Conservation (phyloP, 2,888 invertebrate genomes). For the Tetropium fuscum region DNA sequence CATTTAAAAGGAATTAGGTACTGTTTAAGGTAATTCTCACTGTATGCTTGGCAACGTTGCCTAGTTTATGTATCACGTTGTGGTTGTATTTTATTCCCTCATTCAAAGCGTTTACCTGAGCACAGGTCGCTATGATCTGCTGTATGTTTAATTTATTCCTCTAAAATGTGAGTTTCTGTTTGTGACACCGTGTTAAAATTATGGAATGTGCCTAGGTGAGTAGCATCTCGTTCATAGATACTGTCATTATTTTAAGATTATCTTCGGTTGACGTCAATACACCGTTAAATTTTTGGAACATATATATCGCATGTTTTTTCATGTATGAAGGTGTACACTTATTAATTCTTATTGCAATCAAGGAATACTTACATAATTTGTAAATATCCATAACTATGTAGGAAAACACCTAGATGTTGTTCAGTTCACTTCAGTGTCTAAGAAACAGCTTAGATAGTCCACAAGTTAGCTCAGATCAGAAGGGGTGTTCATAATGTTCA, state of each 20-base stretch:
- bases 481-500: too few species aligned
- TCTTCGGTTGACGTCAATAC: too few species aligned
- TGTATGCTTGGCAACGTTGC: conserved; percentile 10
- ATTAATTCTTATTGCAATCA: too few species aligned
- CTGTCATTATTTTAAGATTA: not conserved
- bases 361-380: too few species aligned
- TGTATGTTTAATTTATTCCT: conserved; percentile 13
- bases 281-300: too few species aligned
- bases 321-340: too few species aligned
- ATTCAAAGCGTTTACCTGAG: conserved; percentile 16
- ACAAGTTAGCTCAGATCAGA: too few species aligned
- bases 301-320: too few species aligned
- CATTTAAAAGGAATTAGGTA: not conserved
- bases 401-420: too few species aligned
- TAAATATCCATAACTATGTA: too few species aligned
- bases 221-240: not conserved
- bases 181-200: conserved; percentile 9
- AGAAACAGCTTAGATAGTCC: too few species aligned
- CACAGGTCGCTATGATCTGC: conserved; percentile 23
- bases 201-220: conserved; percentile 13
- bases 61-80: conserved; percentile 14
- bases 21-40: not conserved
- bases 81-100: conserved; percentile 18
- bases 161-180: conserved; percentile 17
- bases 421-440: too few species aligned